These are phyloP conservation scores for Columba guinea DNA, from an alignment of 2,797 vertebrate species.

Conservation along the genomic window DNA sequence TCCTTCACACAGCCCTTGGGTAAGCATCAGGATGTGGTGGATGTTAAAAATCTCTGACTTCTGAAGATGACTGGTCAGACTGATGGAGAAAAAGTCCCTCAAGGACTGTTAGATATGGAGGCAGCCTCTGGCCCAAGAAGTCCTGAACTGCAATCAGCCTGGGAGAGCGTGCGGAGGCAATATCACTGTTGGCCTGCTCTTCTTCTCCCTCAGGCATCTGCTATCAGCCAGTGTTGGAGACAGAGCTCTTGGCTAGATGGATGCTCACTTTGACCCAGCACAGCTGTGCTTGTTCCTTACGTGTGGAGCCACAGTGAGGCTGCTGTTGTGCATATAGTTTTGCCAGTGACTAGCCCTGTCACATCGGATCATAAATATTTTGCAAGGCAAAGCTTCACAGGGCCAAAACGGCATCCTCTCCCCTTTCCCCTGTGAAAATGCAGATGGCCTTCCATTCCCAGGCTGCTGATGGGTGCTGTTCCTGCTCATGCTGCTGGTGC, in stretches of 20 bases:
- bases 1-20: background rate
- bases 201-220: background rate
- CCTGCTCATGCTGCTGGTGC: background rate
- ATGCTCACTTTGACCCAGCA: constrained; percentile 4
- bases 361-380: background rate
- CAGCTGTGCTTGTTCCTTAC: background rate
- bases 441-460: background rate
- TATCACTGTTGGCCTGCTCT: background rate
- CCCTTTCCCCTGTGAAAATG: background rate
- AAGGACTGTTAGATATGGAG: background rate
- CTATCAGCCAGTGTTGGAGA: background rate
- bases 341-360: background rate
- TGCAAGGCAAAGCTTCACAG: background rate
- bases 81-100: background rate
- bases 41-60: background rate
- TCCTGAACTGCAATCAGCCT: background rate
- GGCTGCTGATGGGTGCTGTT: background rate
- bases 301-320: background rate
- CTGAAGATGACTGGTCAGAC: background rate
- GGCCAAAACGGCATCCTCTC: background rate
- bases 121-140: background rate
- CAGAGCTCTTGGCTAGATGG: background rate
- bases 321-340: background rate
- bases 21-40: background rate
- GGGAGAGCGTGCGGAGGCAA: background rate